Base-by-base conservation (phyloP, 2,797 vertebrate genomes). In the Okamejei kenojei region DNA sequence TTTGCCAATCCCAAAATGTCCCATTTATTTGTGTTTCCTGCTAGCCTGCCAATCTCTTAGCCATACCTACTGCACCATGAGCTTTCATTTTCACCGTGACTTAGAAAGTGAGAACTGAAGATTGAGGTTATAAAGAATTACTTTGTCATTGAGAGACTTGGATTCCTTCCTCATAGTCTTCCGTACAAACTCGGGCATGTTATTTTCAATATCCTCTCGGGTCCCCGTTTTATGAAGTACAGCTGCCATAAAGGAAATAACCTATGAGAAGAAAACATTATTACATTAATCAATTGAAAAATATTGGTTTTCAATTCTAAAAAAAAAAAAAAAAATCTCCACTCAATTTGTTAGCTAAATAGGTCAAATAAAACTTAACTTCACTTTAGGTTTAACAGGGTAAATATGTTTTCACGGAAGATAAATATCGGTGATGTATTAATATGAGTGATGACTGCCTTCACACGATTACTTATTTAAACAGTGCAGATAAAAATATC, bases 221-320 rank as follows among this genome's bases (percentile, higher is more conserved):
- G 98, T 99, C 93, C 99, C 99, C 2, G 96, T 98, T 96, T 99
- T 99, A 94, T 96, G 96, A 93, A 99, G 95, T 93, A 98, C 96
- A 93, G 98, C 98, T 95, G 98, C 98, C 95, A 99, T 96, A 95
- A 99, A 99, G 26, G 98, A 97, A 95, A 99, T 99, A 54, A 99
- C 97, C 99, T 99, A 93, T n/a, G 54, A 23, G 93, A 93, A 93
- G 21, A 93, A 86, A 94, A 93, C 93, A 63, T 94, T 45, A 90
- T n/a, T 19, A 74, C 35, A 94, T 93, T 90, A 93, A 1, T 65
- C 93, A 93, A 94, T 65, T 94, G 93, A 45, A 93, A 93, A 94
- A 94, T 38, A 93, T 86, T 93, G 45, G 45, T 94, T 94, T 93
- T 79, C 94, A 0, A 94, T 76, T 74, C 35, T 71, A 32, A 90